Evolutionary conservation across 2,888 invertebrate species (phyloP).

Genomic region (Hyposoter didymator): DNA sequence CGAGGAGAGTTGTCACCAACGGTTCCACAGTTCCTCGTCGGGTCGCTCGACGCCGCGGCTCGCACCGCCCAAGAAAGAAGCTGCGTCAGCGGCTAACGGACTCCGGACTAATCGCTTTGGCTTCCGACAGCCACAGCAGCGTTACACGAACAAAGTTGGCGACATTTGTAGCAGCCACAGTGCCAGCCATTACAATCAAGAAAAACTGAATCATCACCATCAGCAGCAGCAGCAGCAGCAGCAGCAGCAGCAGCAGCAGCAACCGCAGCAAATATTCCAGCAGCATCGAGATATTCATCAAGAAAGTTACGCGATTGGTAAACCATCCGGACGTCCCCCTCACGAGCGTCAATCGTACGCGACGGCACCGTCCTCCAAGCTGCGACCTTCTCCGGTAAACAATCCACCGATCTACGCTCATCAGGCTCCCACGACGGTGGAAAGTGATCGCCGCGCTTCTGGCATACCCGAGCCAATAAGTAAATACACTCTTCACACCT

Average conservation of each 20-base stretch:
- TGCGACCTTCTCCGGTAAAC: constrained; percentile 84
- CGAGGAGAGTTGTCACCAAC: constrained; percentile 79
- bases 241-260: constrained; percentile 73
- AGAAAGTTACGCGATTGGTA: constrained; percentile 68
- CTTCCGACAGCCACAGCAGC: constrained; percentile 88
- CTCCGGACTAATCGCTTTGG: constrained; percentile 91
- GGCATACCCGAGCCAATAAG: constrained; percentile 82
- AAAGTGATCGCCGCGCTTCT: constrained; percentile 68
- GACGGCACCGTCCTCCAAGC: constrained; percentile 83
- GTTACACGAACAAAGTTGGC: constrained; percentile 89
- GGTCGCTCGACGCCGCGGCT: constrained; percentile 88
- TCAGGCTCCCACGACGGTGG: constrained; percentile 21
- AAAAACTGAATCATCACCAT: constrained; percentile 79
- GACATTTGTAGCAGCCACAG: constrained; percentile 86
- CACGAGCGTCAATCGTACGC: constrained; percentile 73
- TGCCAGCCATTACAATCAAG: constrained; percentile 85
- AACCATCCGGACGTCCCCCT: constrained; percentile 60
- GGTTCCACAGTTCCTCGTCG: constrained; percentile 82
- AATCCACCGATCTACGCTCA: constrained; percentile 76
- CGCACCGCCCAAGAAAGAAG: constrained; percentile 89
- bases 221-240: constrained; percentile 70
- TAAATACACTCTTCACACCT: constrained; percentile 89
- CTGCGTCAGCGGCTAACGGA: constrained; percentile 86
- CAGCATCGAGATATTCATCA: constrained; percentile 69
- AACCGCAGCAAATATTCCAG: constrained; percentile 74